A percentile compares a stretch with the other conserved stretches of the same genome.
These are phyloP conservation scores for Pseudomyrmex concolor DNA, from an alignment of 1,140 invertebrate species.

Conservation along the genomic window DNA sequence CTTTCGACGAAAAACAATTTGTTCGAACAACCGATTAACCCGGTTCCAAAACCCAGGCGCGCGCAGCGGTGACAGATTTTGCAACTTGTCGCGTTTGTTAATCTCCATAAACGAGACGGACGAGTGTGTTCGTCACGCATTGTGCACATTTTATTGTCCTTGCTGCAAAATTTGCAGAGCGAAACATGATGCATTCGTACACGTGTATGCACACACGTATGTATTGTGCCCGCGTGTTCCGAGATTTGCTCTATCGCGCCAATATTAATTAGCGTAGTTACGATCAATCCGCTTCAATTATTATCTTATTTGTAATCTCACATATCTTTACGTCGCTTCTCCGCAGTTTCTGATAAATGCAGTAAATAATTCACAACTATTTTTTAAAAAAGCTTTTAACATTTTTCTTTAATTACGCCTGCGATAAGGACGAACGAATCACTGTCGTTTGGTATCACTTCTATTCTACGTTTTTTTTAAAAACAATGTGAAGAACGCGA, in stretches of 20 bases:
- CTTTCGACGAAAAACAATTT: neutral
- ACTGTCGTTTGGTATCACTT: too few species aligned
- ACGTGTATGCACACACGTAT: too few species aligned
- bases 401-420: too few species aligned
- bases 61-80: slow-evolving; percentile 9
- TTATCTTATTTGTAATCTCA: neutral
- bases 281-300: neutral
- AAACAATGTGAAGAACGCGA: too few species aligned
- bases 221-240: too few species aligned
- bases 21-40: neutral
- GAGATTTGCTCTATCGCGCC: neutral
- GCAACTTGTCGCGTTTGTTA: slow-evolving; percentile 21
- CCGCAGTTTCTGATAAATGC: neutral
- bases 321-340: slow-evolving; percentile 1
- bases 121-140: slow-evolving; percentile 11
- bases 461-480: too few species aligned
- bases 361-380: too few species aligned
- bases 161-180: slow-evolving; percentile 24
- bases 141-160: slow-evolving; percentile 22
- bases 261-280: neutral
- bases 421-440: too few species aligned
- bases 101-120: slow-evolving; percentile 14
- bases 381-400: too few species aligned
- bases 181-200: neutral
- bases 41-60: neutral